A percentile compares a stretch with the other conserved stretches of the same genome.
Conservation (phyloP, 92 coral and sea anemone genomes). For the Epizoanthus rinbou region DNA sequence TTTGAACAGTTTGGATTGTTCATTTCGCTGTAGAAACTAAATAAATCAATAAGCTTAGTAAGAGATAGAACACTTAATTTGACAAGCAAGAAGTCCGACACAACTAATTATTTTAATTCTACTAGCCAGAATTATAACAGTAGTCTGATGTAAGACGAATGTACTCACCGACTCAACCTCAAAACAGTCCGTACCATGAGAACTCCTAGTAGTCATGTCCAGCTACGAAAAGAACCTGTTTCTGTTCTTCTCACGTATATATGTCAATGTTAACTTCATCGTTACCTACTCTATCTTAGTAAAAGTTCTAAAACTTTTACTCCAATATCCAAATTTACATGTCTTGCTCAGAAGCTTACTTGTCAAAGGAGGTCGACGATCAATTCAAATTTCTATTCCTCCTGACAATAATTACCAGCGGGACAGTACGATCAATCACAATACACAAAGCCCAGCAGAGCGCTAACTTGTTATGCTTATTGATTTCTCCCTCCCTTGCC, state of each 20-base stretch:
- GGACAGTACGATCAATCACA: constrained; percentile 10
- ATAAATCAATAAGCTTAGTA: constrained; percentile 7
- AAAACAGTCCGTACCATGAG: constrained; percentile 89
- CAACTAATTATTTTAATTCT: background rate
- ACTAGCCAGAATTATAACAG: too few species aligned
- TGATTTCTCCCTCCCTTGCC: constrained; percentile 20
- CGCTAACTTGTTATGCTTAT: constrained; percentile 14
- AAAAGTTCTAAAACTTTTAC: constrained; percentile 1
- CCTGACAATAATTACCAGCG: background rate
- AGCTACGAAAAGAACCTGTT: background rate
- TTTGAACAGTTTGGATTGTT: constrained; percentile 82
- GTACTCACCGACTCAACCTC: constrained; percentile 91
- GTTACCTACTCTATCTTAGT: background rate
- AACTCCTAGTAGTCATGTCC: constrained; percentile 60
- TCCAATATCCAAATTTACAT: constrained; percentile 7
- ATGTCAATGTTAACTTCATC: background rate
- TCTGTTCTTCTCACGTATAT: background rate
- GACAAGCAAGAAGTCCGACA: background rate
- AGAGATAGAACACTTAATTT: background rate
- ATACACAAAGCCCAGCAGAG: constrained; percentile 11
- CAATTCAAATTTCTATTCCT: background rate
- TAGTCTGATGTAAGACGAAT: too few species aligned
- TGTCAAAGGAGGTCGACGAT: background rate
- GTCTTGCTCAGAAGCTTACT: background rate
- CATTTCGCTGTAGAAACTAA: constrained; percentile 84